Percentiles rank a stretch among this genome's conserved stretches.
phyloP scores from a whole-genome alignment of 2,888 invertebrate genomes.

The Drosophila colorata region DNA sequence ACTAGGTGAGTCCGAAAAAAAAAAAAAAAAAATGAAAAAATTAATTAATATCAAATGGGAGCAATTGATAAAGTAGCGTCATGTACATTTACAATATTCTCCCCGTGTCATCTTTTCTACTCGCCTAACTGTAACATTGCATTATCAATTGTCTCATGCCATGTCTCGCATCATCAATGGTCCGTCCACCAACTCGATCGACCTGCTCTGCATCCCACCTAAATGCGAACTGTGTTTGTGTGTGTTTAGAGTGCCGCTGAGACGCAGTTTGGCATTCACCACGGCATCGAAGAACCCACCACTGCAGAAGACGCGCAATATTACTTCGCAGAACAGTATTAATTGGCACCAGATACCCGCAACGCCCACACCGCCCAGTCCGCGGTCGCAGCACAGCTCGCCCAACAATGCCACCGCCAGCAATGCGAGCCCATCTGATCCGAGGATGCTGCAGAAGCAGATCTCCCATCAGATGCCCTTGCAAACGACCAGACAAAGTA shows the following conservation, averaged over 20 bases:
- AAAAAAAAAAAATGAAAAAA: neutral
- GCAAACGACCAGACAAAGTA: conserved; percentile 59
- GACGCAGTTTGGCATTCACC: conserved; percentile 90
- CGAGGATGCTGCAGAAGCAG: conserved; percentile 54
- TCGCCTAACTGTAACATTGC: conserved; percentile 26
- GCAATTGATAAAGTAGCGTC: conserved; percentile 11
- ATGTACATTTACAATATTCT: conserved; percentile 14
- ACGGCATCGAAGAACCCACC: conserved; percentile 92
- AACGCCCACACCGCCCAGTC: conserved; percentile 80
- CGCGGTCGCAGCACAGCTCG: conserved; percentile 68
- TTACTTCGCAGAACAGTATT: conserved; percentile 87
- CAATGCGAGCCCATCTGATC: conserved; percentile 35
- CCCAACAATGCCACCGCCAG: conserved; percentile 30
- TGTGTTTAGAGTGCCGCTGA: conserved; percentile 87
- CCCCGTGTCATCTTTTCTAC: conserved; percentile 17
- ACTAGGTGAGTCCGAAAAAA: conserved; percentile 84
- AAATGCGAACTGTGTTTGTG: conserved; percentile 55
- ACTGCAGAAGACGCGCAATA: conserved; percentile 91
- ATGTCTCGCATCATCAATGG: conserved; percentile 20
- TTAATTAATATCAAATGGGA: conserved; percentile 15
- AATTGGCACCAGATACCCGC: conserved; percentile 84
- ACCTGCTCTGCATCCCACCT: conserved; percentile 20
- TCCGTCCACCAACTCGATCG: conserved; percentile 25
- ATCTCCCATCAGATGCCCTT: conserved; percentile 62
- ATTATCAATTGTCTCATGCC: conserved; percentile 32